A percentile compares a stretch with the other conserved stretches of the same genome.
Evolutionary conservation across 2,797 vertebrate genomes (phyloP).

Genomic region (Peromyscus aztecus): DNA sequence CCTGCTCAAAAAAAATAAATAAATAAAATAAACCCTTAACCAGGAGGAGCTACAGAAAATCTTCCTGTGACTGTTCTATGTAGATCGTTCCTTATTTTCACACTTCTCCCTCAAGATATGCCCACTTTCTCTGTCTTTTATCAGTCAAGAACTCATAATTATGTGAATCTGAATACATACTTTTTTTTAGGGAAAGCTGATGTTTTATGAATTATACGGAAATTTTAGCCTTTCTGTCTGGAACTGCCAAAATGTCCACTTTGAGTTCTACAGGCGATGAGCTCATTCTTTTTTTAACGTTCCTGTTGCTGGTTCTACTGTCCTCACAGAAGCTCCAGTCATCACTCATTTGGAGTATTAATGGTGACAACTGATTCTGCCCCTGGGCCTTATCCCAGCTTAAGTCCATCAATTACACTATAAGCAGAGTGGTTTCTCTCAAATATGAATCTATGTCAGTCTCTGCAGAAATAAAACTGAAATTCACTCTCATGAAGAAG

Average conservation of each 20-base stretch:
- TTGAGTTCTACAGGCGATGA: not conserved
- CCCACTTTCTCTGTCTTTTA: not conserved
- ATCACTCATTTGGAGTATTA: slow-evolving; percentile 4
- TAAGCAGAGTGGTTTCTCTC: not conserved
- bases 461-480: slow-evolving; percentile 28
- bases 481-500: not conserved
- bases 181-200: not conserved
- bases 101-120: not conserved
- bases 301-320: not conserved
- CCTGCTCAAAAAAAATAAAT: not conserved
- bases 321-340: not conserved
- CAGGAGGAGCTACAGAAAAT: not conserved
- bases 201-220: slow-evolving; percentile 16
- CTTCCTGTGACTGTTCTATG: not conserved
- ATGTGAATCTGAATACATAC: not conserved
- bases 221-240: not conserved
- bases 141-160: not conserved
- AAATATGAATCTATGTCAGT: not conserved
- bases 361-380: not conserved
- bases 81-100: not conserved
- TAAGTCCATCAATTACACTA: not conserved
- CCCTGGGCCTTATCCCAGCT: not conserved
- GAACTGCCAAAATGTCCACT: slow-evolving; percentile 1
- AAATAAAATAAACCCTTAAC: not conserved
- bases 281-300: not conserved